These are phyloP conservation scores for Acanthosepion lycidas DNA, from an alignment of 2,888 invertebrate species.

Conservation along the genomic window DNA sequence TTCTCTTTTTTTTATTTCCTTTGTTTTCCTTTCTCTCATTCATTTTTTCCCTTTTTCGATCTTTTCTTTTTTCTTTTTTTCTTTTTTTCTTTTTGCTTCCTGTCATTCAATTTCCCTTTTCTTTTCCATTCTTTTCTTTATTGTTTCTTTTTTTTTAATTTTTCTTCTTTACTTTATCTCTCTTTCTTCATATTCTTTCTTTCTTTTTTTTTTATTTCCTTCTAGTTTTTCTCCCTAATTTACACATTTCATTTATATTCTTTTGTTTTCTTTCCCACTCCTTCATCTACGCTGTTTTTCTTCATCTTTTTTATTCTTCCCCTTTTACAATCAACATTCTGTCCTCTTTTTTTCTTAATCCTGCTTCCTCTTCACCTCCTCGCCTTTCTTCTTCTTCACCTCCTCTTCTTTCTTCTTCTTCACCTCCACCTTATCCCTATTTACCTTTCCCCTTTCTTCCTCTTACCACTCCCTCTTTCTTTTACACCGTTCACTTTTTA, in stretches of 20 bases:
- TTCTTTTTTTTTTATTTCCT: too few species aligned
- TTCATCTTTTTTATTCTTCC: too few species aligned
- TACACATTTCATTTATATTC: background rate
- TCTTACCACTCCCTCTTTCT: background rate
- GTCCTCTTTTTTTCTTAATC: background rate
- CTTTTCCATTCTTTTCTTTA: too few species aligned
- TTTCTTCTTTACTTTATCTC: background rate
- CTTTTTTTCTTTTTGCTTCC: background rate
- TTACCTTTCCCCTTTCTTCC: background rate
- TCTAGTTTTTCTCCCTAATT: too few species aligned
- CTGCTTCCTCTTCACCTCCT: rapidly evolving
- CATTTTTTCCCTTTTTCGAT: too few species aligned
- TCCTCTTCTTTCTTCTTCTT: background rate
- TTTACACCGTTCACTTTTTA: background rate
- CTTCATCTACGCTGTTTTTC: background rate
- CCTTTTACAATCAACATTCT: background rate
- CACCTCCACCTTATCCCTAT: too few species aligned
- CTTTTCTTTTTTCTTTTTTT: background rate
- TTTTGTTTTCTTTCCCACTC: background rate
- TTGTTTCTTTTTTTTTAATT: too few species aligned
- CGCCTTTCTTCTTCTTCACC: rapidly evolving
- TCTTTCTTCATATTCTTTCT: background rate
- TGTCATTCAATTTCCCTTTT: background rate
- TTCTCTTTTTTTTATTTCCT: too few species aligned
- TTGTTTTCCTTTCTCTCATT: too few species aligned